Conservation (phyloP, 2,113 vertebrate species). For the Alethe diademata region DNA sequence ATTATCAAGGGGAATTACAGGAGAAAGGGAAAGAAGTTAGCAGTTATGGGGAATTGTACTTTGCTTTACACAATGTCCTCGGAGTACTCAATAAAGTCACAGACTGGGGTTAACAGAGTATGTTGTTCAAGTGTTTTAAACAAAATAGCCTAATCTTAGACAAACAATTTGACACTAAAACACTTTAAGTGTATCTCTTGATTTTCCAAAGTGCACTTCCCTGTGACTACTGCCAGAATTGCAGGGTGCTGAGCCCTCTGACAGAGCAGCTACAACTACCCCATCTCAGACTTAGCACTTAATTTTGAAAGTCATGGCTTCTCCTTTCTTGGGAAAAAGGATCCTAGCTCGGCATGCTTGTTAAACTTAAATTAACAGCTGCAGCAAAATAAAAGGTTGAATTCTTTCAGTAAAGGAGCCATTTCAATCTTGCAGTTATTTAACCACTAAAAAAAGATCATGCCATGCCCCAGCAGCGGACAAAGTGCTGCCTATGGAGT, state of each 20-base stretch:
- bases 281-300: not conserved
- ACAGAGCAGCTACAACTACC: not conserved
- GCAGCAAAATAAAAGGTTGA: constrained; percentile 36
- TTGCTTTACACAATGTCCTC: not conserved
- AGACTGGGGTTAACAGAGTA: not conserved
- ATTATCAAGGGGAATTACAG: not conserved
- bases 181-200: not conserved
- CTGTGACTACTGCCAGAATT: not conserved
- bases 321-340: constrained; percentile 6
- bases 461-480: constrained; percentile 47
- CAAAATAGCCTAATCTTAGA: constrained; percentile 9
- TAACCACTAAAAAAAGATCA: constrained; percentile 55
- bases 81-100: not conserved
- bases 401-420: constrained; percentile 22
- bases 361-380: constrained; percentile 61
- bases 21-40: not conserved
- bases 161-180: constrained; percentile 15
- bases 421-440: constrained; percentile 55
- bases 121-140: not conserved
- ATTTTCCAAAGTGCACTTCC: not conserved
- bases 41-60: not conserved
- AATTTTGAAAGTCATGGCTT: constrained; percentile 14
- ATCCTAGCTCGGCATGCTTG: not conserved
- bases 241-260: not conserved
- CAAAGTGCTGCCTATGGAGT: constrained; percentile 64